A percentile compares a stretch with the other conserved stretches of the same genome.
Conservation (phyloP, 2,888 invertebrate species). For the Pseudococcus viburni region DNA sequence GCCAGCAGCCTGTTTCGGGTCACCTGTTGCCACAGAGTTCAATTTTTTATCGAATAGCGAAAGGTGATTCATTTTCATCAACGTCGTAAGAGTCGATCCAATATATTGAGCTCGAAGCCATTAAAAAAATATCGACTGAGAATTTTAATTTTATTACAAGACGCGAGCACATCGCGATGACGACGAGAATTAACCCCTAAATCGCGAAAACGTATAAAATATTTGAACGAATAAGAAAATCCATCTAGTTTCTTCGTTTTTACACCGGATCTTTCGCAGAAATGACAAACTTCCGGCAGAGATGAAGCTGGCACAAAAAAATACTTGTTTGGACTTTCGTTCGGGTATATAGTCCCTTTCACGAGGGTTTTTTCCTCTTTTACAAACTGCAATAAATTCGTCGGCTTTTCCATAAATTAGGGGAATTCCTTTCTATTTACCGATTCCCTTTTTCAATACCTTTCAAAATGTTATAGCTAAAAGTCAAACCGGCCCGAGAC, state of each 20-base stretch:
- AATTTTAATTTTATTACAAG: conserved; percentile 1
- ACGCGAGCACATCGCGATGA: neutral
- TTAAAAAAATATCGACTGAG: neutral
- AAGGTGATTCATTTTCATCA: conserved; percentile 43
- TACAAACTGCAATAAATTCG: conserved; percentile 48
- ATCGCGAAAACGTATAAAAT: neutral
- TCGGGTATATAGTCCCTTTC: neutral
- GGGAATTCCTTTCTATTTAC: conserved; percentile 37
- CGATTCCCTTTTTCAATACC: conserved; percentile 51
- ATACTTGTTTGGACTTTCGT: conserved; percentile 25
- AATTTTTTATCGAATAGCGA: neutral
- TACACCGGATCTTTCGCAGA: conserved; percentile 13
- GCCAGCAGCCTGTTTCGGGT: neutral
- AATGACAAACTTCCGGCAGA: conserved; percentile 25
- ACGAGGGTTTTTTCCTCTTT: neutral
- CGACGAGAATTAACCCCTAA: neutral
- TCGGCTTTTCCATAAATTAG: conserved; percentile 39
- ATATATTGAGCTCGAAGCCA: neutral
- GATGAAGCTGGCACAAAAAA: neutral
- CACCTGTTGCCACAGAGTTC: neutral
- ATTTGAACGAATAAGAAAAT: neutral
- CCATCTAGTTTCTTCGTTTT: neutral
- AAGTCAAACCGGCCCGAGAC: conserved; percentile 24
- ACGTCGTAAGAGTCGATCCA: neutral
- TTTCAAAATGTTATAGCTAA: conserved; percentile 40